Conservation (phyloP, 2,888 invertebrate genomes). For the Crocallis elinguaria region DNA sequence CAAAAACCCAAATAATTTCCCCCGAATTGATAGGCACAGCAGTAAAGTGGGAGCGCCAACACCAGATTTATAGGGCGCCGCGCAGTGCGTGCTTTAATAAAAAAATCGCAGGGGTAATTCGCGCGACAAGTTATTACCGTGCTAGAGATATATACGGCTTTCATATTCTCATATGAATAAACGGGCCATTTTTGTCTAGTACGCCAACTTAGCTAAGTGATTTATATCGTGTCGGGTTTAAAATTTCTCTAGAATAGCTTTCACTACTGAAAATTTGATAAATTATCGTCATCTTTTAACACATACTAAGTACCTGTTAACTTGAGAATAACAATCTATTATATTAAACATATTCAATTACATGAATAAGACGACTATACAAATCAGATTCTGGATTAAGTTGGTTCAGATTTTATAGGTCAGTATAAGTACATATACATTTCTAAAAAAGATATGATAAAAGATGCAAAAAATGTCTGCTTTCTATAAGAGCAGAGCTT, state of each 20-base stretch:
- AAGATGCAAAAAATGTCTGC: too few species aligned
- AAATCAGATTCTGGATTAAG: too few species aligned
- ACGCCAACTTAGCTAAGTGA: constrained; percentile 52
- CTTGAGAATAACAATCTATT: too few species aligned
- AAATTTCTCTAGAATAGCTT: constrained; percentile 40
- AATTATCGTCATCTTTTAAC: too few species aligned
- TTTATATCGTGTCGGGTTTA: constrained; percentile 44
- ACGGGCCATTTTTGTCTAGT: constrained; percentile 64
- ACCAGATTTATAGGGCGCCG: constrained; percentile 81
- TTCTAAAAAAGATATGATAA: too few species aligned
- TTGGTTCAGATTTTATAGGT: too few species aligned
- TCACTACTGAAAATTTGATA: too few species aligned
- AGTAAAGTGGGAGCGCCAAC: constrained; percentile 74
- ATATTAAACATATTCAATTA: too few species aligned
- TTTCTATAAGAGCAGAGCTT: too few species aligned
- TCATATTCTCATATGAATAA: constrained; percentile 71
- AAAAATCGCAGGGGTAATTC: constrained; percentile 81
- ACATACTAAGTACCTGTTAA: too few species aligned
- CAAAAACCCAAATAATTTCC: constrained; percentile 65
- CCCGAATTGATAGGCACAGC: constrained; percentile 73
- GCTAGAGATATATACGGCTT: constrained; percentile 71
- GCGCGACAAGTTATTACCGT: constrained; percentile 76
- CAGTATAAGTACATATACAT: too few species aligned
- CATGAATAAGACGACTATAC: too few species aligned
- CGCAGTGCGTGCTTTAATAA: constrained; percentile 77